phyloP scores from a whole-genome alignment of 2,888 invertebrate species.

The Scaptomyza parva region DNA sequence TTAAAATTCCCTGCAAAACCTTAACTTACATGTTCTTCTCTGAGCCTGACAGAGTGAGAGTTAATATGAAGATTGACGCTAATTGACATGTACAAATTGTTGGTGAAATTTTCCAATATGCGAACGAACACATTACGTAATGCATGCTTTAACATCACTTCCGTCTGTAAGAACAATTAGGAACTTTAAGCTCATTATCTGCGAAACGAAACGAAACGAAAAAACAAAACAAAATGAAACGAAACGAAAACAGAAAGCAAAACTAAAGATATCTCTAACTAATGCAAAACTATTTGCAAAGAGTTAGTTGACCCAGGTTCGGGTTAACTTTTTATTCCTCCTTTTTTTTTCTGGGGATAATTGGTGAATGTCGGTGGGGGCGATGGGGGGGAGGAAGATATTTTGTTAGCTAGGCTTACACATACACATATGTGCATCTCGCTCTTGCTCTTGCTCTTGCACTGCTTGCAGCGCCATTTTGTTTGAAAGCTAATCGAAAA shows the following conservation, averaged over 20 bases:
- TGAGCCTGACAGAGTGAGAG: no score
- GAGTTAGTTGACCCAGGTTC: not conserved
- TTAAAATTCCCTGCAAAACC: no score
- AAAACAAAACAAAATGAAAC: not conserved
- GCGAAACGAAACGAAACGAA: not conserved
- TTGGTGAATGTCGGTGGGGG: not conserved
- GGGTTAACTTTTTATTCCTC: not conserved
- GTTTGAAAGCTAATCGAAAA: constrained; percentile 61
- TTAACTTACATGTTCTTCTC: no score
- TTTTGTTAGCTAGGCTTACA: constrained; percentile 1
- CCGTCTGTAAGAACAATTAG: not conserved
- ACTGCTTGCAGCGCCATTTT: constrained; percentile 57
- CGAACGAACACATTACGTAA: not conserved
- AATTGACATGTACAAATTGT: constrained; percentile 1
- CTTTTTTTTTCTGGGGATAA: not conserved
- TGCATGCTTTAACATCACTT: not conserved
- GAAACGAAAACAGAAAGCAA: no score
- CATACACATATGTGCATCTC: constrained; percentile 7
- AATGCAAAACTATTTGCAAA: not conserved
- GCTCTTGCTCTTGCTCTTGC: constrained; percentile 27
- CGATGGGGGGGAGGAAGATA: not conserved
- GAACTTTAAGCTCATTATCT: constrained; percentile 4
- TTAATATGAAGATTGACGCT: no score
- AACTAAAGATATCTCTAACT: not conserved
- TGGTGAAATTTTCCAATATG: not conserved